phyloP scores from a whole-genome alignment of 2,888 invertebrate species.

The Dascillus cervinus region DNA sequence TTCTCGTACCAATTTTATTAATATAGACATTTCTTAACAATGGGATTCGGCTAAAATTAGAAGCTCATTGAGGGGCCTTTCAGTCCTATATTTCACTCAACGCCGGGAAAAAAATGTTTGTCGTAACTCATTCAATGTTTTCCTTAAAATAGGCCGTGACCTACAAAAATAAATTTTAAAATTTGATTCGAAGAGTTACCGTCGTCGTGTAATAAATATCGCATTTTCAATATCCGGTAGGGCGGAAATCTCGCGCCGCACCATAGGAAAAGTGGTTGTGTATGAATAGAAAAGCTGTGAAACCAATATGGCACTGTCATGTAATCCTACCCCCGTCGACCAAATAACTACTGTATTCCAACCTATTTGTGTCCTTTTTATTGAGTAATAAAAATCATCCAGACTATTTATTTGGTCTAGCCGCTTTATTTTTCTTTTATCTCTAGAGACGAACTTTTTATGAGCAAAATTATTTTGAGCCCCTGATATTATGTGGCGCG shows the following conservation, averaged over 20 bases:
- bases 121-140: no score
- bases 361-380: constrained; percentile 23
- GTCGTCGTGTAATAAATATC: constrained; percentile 34
- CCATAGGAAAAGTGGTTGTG: constrained; percentile 19
- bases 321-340: constrained; percentile 27
- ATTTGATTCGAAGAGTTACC: no score
- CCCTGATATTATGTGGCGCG: no score
- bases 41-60: no score
- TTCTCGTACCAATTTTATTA: constrained; percentile 12
- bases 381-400: constrained; percentile 19
- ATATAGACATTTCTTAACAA: constrained; percentile 7
- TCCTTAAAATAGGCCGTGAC: no score
- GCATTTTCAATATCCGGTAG: constrained; percentile 37
- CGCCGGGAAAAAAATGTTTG: no score
- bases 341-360: constrained; percentile 17
- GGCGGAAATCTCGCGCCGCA: constrained; percentile 22
- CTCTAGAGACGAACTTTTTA: no score
- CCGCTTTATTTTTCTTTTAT: no score
- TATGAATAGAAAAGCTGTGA: constrained; percentile 22
- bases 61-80: no score
- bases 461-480: no score
- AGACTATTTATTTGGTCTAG: constrained; percentile 18
- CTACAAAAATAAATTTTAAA: no score
- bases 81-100: no score
- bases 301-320: constrained; percentile 35